Percentiles rank a stretch among this genome's conserved stretches.
These are phyloP conservation scores for Mionectes olivaceus DNA, from an alignment of 2,797 vertebrate genomes.

Conservation along the genomic window DNA sequence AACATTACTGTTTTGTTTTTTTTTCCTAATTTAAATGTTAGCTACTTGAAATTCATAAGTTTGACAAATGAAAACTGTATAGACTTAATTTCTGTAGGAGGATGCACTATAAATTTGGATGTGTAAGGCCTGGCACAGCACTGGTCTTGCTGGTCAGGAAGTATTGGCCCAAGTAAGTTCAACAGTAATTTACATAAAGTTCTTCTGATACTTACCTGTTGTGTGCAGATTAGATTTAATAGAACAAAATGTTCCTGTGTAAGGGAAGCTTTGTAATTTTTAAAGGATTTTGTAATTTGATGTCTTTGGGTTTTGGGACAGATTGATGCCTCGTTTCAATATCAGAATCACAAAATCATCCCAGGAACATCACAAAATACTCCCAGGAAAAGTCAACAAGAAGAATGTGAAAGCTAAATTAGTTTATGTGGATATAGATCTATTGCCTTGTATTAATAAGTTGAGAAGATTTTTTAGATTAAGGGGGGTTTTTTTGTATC, in stretches of 20 bases:
- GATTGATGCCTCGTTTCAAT: background rate
- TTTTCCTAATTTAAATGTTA: background rate
- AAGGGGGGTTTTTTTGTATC: background rate
- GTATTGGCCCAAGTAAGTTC: background rate
- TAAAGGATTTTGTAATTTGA: background rate
- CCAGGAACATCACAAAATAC: background rate
- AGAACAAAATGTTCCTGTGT: background rate
- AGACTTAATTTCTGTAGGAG: background rate
- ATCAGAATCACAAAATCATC: background rate
- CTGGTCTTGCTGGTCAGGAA: background rate
- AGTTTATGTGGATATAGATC: background rate
- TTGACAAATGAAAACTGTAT: background rate
- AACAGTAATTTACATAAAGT: background rate
- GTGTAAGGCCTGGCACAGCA: background rate
- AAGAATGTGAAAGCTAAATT: background rate
- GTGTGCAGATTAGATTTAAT: background rate
- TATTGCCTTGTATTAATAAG: background rate
- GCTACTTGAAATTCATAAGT: background rate
- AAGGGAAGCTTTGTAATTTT: background rate
- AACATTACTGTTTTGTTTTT: fast-evolving
- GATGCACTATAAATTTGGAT: background rate
- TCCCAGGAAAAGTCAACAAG: background rate
- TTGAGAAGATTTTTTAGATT: background rate
- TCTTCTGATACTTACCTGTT: background rate
- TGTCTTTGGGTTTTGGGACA: background rate